Conservation (phyloP, 2,888 invertebrate genomes). For the Tetheella fluctuosa region DNA sequence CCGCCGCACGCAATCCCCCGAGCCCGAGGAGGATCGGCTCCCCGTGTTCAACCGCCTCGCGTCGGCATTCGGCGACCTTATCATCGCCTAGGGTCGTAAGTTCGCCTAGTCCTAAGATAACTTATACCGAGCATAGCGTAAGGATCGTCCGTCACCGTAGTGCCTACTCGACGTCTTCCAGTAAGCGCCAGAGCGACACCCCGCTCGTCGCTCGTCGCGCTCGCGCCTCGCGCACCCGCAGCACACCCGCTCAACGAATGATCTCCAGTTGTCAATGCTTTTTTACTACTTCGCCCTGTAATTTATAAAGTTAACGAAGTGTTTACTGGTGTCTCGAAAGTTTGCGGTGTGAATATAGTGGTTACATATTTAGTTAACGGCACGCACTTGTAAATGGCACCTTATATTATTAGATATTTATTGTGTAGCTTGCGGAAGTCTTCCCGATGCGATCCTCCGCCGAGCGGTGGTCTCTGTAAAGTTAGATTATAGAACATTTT, state of each 20-base stretch:
- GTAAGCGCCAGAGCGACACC: constrained; percentile 71
- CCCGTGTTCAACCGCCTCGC: constrained; percentile 88
- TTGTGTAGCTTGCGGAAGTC: constrained; percentile 82
- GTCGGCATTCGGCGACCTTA: constrained; percentile 78
- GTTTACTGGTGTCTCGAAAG: constrained; percentile 82
- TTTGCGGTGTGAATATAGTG: constrained; percentile 82
- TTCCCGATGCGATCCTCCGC: constrained; percentile 82
- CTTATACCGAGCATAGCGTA: constrained; percentile 77
- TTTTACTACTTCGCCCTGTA: constrained; percentile 74
- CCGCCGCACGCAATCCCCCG: constrained; percentile 75
- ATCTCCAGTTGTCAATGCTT: constrained; percentile 82
- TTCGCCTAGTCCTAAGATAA: constrained; percentile 76
- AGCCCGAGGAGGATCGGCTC: constrained; percentile 87
- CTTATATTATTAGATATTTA: constrained; percentile 82
- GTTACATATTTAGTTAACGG: constrained; percentile 77
- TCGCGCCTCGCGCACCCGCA: constrained; percentile 65
- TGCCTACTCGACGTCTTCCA: constrained; percentile 82
- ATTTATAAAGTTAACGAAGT: constrained; percentile 77
- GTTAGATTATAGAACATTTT: constrained; percentile 82
- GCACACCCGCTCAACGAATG: constrained; percentile 81
- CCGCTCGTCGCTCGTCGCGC: constrained; percentile 67
- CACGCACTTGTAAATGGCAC: constrained; percentile 84
- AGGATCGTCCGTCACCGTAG: constrained; percentile 79
- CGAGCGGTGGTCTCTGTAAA: constrained; percentile 84
- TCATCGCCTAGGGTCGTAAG: constrained; percentile 69